These are phyloP conservation scores for Thinocorus orbignyianus DNA, from an alignment of 2,113 vertebrate genomes.

Conservation along the genomic window DNA sequence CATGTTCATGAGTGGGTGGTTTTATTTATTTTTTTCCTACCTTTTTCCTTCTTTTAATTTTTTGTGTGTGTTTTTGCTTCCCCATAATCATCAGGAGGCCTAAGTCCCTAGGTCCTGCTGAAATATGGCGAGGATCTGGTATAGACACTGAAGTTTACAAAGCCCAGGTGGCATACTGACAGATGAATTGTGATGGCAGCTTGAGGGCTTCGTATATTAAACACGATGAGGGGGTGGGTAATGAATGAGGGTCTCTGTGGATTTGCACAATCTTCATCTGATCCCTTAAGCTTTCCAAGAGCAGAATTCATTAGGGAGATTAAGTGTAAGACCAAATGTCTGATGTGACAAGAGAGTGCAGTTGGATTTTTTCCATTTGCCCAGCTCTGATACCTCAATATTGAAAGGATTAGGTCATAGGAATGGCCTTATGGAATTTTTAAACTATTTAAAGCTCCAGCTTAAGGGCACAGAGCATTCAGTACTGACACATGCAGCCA, in stretches of 20 bases:
- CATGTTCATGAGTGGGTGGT: fast-evolving
- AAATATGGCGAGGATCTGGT: neutral
- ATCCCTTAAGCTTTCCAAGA: slow-evolving; percentile 20
- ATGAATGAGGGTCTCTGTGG: neutral
- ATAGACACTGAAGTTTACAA: neutral
- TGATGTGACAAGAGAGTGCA: neutral
- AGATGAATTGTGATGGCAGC: slow-evolving; percentile 16
- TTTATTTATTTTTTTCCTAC: too few species aligned
- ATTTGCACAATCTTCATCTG: slow-evolving; percentile 22
- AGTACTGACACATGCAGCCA: neutral
- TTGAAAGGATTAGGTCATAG: neutral
- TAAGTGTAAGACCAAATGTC: neutral
- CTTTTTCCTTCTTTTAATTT: neutral
- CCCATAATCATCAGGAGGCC: neutral
- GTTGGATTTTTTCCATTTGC: neutral
- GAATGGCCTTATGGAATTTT: neutral
- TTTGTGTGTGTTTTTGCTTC: neutral
- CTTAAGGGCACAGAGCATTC: neutral
- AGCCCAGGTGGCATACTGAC: neutral
- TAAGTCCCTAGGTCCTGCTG: neutral
- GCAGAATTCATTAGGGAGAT: slow-evolving; percentile 39
- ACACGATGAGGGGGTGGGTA: neutral
- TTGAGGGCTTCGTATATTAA: slow-evolving; percentile 26
- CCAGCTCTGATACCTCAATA: neutral
- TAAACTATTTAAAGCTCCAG: neutral